Conservation (phyloP, 2,888 invertebrate genomes). For the Leptinotarsa rubiginosa region DNA sequence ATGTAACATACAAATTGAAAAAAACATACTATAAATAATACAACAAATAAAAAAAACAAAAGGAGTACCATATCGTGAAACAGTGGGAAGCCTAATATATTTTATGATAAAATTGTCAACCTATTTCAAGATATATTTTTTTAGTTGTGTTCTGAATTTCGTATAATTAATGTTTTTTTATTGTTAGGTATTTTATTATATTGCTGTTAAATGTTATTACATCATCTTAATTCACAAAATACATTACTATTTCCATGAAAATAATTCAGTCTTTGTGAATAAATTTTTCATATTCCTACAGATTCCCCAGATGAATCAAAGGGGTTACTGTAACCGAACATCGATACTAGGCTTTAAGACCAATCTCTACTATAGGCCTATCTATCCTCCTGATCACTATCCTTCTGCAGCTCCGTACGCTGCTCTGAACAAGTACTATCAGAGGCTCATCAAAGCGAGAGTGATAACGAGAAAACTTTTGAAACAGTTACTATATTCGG, state of each 20-base stretch:
- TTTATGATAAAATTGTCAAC: too few relatives aligned
- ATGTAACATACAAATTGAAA: too few relatives aligned
- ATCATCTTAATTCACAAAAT: too few relatives aligned
- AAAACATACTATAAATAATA: too few relatives aligned
- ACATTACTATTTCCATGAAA: background rate
- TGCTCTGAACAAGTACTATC: constrained; percentile 81
- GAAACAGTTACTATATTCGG: constrained; percentile 78
- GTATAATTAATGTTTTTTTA: too few relatives aligned
- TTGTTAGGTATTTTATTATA: too few relatives aligned
- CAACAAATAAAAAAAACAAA: too few relatives aligned
- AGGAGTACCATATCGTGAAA: too few relatives aligned
- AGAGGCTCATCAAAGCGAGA: constrained; percentile 79
- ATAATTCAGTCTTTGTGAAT: background rate
- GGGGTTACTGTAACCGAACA: constrained; percentile 70
- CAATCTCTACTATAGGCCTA: constrained; percentile 67
- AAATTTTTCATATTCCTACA: constrained; percentile 34
- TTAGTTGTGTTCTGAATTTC: too few relatives aligned
- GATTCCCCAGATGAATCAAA: constrained; percentile 63
- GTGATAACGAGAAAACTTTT: constrained; percentile 78
- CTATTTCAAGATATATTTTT: too few relatives aligned
- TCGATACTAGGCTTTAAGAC: constrained; percentile 67
- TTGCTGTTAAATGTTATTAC: too few relatives aligned
- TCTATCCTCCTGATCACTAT: constrained; percentile 79
- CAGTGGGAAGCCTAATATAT: too few relatives aligned
- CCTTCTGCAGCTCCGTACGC: constrained; percentile 83